Evolutionary conservation across 1,140 invertebrate genomes (phyloP).

Genomic region (Formica selysi): DNA sequence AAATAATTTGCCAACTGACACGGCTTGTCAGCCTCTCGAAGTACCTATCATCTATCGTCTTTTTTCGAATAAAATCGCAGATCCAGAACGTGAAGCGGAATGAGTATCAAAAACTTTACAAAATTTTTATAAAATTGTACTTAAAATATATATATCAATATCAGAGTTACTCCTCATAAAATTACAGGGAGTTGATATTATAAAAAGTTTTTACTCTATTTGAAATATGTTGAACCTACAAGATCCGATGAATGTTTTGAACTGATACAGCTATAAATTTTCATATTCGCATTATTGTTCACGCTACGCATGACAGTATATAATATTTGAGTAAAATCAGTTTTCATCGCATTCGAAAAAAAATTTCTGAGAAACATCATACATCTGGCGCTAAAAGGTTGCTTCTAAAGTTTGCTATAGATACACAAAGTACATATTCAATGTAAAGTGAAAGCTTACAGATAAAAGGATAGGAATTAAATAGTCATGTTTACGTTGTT

Average conservation of each 20-base stretch:
- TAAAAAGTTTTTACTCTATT: not conserved
- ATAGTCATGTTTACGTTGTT: conserved; percentile 51
- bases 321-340: not conserved
- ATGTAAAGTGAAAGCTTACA: conserved; percentile 34
- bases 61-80: conserved; percentile 58
- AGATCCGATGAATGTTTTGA: not conserved
- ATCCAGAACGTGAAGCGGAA: conserved; percentile 11
- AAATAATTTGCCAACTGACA: conserved; percentile 71
- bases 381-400: not conserved
- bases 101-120: not conserved
- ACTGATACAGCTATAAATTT: conserved; percentile 2
- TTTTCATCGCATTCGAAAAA: not conserved
- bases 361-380: not conserved
- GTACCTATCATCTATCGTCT: conserved; percentile 26
- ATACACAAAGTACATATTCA: not conserved
- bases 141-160: not conserved
- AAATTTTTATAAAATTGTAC: conserved; percentile 1
- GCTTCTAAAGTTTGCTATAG: not conserved
- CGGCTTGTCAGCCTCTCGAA: conserved; percentile 70
- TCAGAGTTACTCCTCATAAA: not conserved
- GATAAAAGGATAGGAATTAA: conserved; percentile 55
- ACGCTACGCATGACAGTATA: not conserved
- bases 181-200: not conserved
- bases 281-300: not conserved
- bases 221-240: not conserved